phyloP scores from a whole-genome alignment of 2,797 vertebrate genomes.

The Linurgus olivaceus region DNA sequence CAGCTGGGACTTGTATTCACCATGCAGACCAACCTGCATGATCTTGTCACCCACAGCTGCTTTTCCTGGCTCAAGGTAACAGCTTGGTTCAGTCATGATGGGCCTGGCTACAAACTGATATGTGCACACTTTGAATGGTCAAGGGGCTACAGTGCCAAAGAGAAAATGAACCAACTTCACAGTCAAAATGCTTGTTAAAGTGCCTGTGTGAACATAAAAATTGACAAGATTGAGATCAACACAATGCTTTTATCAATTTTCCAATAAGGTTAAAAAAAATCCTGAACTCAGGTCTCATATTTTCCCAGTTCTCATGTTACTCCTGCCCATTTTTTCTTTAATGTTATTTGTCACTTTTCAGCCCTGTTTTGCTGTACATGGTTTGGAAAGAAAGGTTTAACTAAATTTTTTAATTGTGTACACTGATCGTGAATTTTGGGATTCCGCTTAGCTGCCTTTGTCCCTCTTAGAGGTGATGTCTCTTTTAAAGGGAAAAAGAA shows the following conservation, averaged over 20 bases:
- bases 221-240: neutral
- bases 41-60: neutral
- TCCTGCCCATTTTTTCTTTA: neutral
- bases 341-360: neutral
- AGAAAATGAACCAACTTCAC: neutral
- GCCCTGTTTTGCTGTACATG: neutral
- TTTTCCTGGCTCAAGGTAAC: neutral
- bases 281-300: neutral
- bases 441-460: neutral
- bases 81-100: neutral
- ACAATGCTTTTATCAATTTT: neutral
- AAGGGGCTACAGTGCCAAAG: neutral
- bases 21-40: neutral
- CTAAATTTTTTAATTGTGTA: neutral
- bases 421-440: neutral
- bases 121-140: neutral
- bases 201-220: neutral
- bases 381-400: neutral
- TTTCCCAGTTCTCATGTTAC: neutral
- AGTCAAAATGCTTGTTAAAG: neutral
- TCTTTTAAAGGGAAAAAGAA: neutral
- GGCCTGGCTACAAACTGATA: neutral
- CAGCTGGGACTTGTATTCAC: neutral
- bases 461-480: neutral
- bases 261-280: neutral